These are phyloP conservation scores for Crypturellus tataupa DNA, from an alignment of 2,797 vertebrate species.

Conservation along the genomic window DNA sequence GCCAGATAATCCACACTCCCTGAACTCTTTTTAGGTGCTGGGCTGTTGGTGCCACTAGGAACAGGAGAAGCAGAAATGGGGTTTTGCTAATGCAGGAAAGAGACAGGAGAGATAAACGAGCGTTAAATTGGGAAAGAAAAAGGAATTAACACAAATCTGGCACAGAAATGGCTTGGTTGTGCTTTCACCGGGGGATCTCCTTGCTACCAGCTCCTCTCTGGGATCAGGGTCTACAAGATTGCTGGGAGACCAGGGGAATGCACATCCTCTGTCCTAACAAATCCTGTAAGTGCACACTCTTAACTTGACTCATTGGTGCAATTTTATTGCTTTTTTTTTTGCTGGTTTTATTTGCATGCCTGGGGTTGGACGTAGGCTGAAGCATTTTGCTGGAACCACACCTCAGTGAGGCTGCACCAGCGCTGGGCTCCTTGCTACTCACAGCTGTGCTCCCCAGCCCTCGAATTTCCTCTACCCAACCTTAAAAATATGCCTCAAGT, in stretches of 20 bases:
- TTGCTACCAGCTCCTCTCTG: background rate
- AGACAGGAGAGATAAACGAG: slow-evolving; percentile 20
- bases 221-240: background rate
- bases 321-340: slow-evolving; percentile 1
- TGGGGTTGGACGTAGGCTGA: background rate
- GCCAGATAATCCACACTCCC: slow-evolving; percentile 97
- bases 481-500: slow-evolving; percentile 50
- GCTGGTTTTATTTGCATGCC: background rate
- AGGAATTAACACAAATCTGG: slow-evolving; percentile 8
- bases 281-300: background rate
- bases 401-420: background rate
- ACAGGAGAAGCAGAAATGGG: slow-evolving; percentile 96
- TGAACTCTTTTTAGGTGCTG: slow-evolving; percentile 92
- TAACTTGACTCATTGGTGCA: background rate
- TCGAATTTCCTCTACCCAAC: slow-evolving; percentile 19
- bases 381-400: slow-evolving; percentile 15
- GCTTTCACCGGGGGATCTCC: background rate
- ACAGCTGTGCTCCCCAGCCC: background rate
- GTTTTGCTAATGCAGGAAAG: slow-evolving; percentile 89
- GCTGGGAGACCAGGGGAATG: too few relatives aligned
- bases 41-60: slow-evolving; percentile 95
- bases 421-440: background rate
- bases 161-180: background rate
- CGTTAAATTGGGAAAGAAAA: slow-evolving; percentile 34
- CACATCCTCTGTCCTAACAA: background rate